Conservation (phyloP, 1,140 invertebrate species). For the Sipha flava region DNA sequence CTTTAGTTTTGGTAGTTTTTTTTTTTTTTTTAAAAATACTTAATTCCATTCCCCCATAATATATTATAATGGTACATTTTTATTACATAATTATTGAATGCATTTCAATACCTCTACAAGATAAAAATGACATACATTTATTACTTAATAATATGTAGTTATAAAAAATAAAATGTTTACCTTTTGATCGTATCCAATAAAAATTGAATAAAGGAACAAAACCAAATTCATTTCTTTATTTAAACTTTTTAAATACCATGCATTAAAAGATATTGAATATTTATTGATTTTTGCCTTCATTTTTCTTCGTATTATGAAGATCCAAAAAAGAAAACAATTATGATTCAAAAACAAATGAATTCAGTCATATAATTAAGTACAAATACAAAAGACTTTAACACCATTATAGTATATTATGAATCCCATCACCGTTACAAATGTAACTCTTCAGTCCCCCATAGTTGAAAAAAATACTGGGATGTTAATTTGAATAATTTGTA, state of each 20-base stretch:
- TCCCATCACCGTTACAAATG: conserved; percentile 5
- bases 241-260: background rate
- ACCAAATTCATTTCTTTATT: background rate
- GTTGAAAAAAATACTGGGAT: background rate
- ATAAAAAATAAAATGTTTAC: background rate
- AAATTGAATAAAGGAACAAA: background rate
- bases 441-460: background rate
- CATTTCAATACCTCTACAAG: background rate
- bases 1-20: background rate
- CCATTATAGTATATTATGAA: background rate
- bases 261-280: background rate
- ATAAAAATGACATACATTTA: background rate
- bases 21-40: no score
- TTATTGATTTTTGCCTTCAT: background rate
- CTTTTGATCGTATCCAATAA: background rate
- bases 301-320: background rate
- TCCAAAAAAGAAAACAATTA: background rate
- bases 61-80: background rate
- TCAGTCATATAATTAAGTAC: conserved; percentile 28
- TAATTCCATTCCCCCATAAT: background rate
- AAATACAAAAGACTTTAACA: conserved; percentile 14
- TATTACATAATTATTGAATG: background rate
- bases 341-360: background rate
- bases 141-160: background rate
- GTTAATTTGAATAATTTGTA: background rate